Base-by-base conservation (phyloP, 2,797 vertebrate species). In the Siniperca undulata region DNA sequence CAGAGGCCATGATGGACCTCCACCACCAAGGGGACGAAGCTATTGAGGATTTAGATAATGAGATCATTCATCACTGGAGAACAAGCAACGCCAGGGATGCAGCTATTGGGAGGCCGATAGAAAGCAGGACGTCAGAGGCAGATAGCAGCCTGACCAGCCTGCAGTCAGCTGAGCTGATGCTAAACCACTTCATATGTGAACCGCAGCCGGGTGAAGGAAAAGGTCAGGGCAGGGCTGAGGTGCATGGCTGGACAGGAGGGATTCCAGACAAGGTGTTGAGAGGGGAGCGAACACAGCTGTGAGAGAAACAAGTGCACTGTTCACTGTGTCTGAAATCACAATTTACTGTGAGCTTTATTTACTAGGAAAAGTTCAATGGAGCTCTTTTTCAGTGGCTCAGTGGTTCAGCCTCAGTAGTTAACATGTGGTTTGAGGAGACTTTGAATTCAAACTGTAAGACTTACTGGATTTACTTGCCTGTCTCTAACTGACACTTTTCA, bases 241-340 rank as follows among this genome's bases (percentile, higher is more conserved):
- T 77, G 38, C 86, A 73, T 0, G 85, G 81, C 44, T 94, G 94
- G 93, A 80, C 67, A 2, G 89, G 84, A 46, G 91, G 85, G 69
- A 81, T 92, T 60, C 81, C 92, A 61, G 94, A 94, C 0, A 78
- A 94, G 52, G 80, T 93, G 61, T 66, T 94, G 58, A 94, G 92
- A 64, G 94, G 91, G 55, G 95, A 94, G 72, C 92, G 93, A 68
- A 96, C 95, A 67, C 77, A 95, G 74, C 89, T 96, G 81, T 96
- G 82, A 95, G 20, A 44, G n/a, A n/a, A 50, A 79, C 69, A 7
- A 69, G 2, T 36, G 42, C 24, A n/a, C n/a, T 19, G 30, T 36
- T 53, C 50, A 53, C 30, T 65, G 46, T 44, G 58, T 73, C 46
- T 79, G 44, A 87, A 66, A 69, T 53, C 7, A 0, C 59, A 1